These are phyloP conservation scores for Anabas testudineus DNA, from an alignment of 2,797 vertebrate genomes.

Conservation along the genomic window DNA sequence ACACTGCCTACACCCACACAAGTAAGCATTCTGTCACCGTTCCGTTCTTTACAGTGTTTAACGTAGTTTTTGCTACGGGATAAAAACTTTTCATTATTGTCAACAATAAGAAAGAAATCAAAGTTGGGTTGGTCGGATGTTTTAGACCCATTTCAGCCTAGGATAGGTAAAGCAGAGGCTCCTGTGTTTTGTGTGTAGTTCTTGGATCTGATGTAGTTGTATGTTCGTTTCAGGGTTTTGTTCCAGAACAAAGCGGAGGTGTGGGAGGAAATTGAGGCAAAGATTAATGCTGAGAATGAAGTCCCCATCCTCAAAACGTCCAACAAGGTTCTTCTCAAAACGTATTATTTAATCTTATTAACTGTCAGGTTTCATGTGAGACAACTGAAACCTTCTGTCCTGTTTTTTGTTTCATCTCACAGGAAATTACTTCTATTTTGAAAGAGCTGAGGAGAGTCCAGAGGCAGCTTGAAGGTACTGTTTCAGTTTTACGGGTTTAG, in stretches of 20 bases:
- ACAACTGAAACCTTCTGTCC: neutral
- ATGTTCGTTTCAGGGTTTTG: slow-evolving; percentile 77
- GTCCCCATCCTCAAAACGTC: slow-evolving; percentile 95
- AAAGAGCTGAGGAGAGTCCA: slow-evolving; percentile 94
- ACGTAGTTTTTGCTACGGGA: no score
- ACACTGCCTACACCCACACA: no score
- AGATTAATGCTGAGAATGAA: slow-evolving; percentile 93
- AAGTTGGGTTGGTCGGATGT: no score
- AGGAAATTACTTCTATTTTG: slow-evolving; percentile 96
- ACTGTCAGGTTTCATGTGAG: neutral
- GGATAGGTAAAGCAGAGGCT: no score
- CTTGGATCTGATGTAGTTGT: neutral
- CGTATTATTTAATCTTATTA: neutral
- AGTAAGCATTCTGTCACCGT: no score
- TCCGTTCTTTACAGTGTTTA: no score
- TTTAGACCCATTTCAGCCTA: neutral
- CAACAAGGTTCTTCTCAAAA: slow-evolving; percentile 87
- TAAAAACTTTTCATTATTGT: no score
- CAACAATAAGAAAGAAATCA: neutral
- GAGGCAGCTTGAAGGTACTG: slow-evolving; percentile 93
- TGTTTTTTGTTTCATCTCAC: slow-evolving; percentile 22
- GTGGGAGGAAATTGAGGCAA: slow-evolving; percentile 96
- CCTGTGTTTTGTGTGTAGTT: neutral
- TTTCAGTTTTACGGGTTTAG: neutral
- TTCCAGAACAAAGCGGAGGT: slow-evolving; percentile 92